Evolutionary conservation across 2,888 invertebrate genomes (phyloP).

Genomic region (Chrysotoxum bicinctum): DNA sequence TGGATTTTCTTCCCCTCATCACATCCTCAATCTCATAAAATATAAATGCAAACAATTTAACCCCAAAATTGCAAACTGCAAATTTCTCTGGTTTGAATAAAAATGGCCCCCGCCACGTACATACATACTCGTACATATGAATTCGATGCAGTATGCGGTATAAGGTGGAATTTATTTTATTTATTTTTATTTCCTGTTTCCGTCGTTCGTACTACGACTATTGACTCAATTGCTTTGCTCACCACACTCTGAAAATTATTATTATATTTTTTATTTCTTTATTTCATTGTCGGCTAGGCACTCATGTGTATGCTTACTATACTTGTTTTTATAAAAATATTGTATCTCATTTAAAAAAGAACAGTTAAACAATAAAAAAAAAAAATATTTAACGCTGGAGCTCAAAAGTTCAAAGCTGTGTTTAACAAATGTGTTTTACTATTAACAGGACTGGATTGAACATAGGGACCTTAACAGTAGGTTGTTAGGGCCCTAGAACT

Average conservation of each 20-base stretch:
- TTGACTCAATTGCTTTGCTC: slow-evolving; percentile 5
- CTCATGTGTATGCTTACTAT: slow-evolving; percentile 9
- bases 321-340: not conserved
- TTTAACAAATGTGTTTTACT: not conserved
- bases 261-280: not conserved
- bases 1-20: slow-evolving; percentile 38
- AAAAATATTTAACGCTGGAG: not conserved
- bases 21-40: not conserved
- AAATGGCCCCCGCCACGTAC: not conserved
- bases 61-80: slow-evolving; percentile 5
- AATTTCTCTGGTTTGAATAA: not conserved
- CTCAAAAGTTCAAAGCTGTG: slow-evolving; percentile 19
- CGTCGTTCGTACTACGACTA: not conserved
- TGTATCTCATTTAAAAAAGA: not conserved
- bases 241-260: not conserved
- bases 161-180: not conserved
- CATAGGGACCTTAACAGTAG: not conserved
- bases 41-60: slow-evolving; percentile 21
- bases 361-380: slow-evolving; percentile 2
- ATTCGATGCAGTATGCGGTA: not conserved
- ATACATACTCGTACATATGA: too few species aligned
- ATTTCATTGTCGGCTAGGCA: not conserved
- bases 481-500: too few species aligned
- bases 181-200: slow-evolving; percentile 9
- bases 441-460: not conserved